Percentiles rank a stretch among this genome's conserved stretches.
phyloP scores from a whole-genome alignment of 2,888 invertebrate species.

The Luffia ferchaultella region DNA sequence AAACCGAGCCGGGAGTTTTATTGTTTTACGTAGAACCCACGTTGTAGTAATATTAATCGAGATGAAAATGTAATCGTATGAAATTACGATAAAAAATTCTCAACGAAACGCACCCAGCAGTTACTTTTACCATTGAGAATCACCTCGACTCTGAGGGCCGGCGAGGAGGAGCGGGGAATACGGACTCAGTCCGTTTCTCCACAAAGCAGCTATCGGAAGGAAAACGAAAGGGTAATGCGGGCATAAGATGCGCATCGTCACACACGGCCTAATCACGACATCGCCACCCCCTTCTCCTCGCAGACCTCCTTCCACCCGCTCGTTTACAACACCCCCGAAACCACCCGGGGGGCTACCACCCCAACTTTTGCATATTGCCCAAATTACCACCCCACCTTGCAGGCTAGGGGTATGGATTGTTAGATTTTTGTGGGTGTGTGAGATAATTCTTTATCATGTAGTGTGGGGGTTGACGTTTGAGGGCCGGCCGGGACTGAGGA shows the following conservation, averaged over 20 bases:
- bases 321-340: too few species aligned
- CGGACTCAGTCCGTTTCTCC: too few species aligned
- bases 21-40: too few species aligned
- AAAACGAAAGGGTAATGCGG: conserved; percentile 66
- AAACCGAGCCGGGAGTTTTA: too few species aligned
- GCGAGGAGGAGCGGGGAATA: too few species aligned
- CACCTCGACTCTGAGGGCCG: too few species aligned
- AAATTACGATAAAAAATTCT: too few species aligned
- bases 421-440: conserved; percentile 30
- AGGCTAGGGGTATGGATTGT: conserved; percentile 30
- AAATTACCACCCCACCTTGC: conserved; percentile 43
- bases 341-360: conserved; percentile 23
- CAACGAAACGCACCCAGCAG: too few species aligned
- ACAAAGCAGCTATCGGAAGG: conserved; percentile 65
- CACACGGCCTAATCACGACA: conserved; percentile 62
- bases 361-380: conserved; percentile 62
- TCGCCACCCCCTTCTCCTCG: conserved; percentile 19
- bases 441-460: conserved; percentile 28
- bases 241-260: conserved; percentile 65
- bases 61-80: too few species aligned
- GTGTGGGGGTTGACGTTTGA: conserved; percentile 43
- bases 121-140: too few species aligned
- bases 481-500: conserved; percentile 35
- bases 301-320: too few species aligned
- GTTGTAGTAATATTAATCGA: too few species aligned